Percentiles rank a stretch among this genome's conserved stretches.
Conservation (phyloP, 2,797 vertebrate genomes). For the Semaprochilodus insignis region DNA sequence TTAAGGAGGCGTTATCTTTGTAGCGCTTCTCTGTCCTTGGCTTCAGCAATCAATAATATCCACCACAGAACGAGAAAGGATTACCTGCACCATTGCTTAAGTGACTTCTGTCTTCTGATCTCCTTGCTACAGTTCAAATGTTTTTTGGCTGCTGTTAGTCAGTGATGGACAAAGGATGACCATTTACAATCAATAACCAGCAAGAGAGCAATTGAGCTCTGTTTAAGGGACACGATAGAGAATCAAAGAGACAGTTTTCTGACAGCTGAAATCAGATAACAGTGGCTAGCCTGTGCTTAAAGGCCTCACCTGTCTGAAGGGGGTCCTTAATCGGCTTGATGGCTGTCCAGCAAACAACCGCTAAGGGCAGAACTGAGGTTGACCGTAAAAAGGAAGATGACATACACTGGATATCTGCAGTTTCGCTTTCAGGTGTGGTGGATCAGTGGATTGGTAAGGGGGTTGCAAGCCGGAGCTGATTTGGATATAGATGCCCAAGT, state of each 20-base stretch:
- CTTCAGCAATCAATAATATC: slow-evolving; percentile 55
- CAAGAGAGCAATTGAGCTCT: slow-evolving; percentile 66
- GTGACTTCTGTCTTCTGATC: slow-evolving; percentile 62
- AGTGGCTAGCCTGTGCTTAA: slow-evolving; percentile 63
- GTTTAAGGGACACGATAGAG: slow-evolving; percentile 58
- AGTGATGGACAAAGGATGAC: slow-evolving; percentile 65
- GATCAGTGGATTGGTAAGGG: slow-evolving; percentile 38
- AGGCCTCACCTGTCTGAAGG: slow-evolving; percentile 66
- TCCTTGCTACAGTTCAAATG: slow-evolving; percentile 65
- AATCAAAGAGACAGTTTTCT: slow-evolving; percentile 72
- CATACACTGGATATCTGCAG: slow-evolving; percentile 60
- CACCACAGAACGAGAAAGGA: slow-evolving; percentile 38
- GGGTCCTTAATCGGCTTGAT: slow-evolving; percentile 66
- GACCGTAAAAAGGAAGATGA: slow-evolving; percentile 50
- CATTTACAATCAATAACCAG: slow-evolving; percentile 68
- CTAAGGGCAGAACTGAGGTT: slow-evolving; percentile 57
- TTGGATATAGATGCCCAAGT: not conserved
- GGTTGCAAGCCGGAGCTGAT: slow-evolving; percentile 52
- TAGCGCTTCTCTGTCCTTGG: slow-evolving; percentile 52
- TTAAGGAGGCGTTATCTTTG: no score
- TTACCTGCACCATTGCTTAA: slow-evolving; percentile 58
- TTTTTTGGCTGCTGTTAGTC: slow-evolving; percentile 58
- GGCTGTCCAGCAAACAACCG: slow-evolving; percentile 66
- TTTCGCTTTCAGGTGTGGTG: slow-evolving; percentile 53
- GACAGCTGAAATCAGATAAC: slow-evolving; percentile 79